Evolutionary conservation across 2,888 invertebrate genomes (phyloP), one percentile per base, ranked within the genome.

Genomic region (Clusia tigrina): DNA sequence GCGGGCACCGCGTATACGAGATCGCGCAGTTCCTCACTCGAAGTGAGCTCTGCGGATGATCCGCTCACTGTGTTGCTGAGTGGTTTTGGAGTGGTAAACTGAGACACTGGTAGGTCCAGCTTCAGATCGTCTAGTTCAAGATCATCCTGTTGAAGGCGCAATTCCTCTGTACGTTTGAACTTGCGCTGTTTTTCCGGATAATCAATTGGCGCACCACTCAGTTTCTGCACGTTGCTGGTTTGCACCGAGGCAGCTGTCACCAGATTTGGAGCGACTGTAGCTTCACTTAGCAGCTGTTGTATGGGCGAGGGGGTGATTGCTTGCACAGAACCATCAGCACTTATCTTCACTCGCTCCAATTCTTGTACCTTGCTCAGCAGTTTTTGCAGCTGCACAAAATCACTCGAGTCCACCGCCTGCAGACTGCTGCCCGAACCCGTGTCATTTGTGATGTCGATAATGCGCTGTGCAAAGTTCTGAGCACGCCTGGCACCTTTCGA

Each of bases 351-450:
- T 1, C 81, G 74, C 59, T 81, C 81, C 48, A 81, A 58, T 48
- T 81, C 82, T 57, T 79, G 77, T 5, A 87, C 84, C 51, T 87
- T 85, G 48, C 83, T 83, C 32, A 86, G 73, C 2, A 87, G 72
- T 71, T 85, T 84, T 53, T 84, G 84, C 10, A 87, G 70, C 68
- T 86, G 86, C 22, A 84, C 79, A 53, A 86, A 84, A 68, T 89
- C 88, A 54, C 86, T 86, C 37, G 87, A 84, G 38, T 86, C 81
- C 0, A 80, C 80, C 18, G 79, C 76, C 15, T 70, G 75, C 37
- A 78, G 64, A 60, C 78, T 71, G 2, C 67, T 68, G 9, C 71
- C 70, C 38, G 69, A 65, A 5, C 72, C 72, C 0, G 72, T 72
- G 26, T 78, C 79, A 20, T 80, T 80, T 42, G 76, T 79, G 0